A percentile compares a stretch with the other conserved stretches of the same genome.
phyloP scores from a whole-genome alignment of 2,113 vertebrate species.

The Oreocharis arfaki region DNA sequence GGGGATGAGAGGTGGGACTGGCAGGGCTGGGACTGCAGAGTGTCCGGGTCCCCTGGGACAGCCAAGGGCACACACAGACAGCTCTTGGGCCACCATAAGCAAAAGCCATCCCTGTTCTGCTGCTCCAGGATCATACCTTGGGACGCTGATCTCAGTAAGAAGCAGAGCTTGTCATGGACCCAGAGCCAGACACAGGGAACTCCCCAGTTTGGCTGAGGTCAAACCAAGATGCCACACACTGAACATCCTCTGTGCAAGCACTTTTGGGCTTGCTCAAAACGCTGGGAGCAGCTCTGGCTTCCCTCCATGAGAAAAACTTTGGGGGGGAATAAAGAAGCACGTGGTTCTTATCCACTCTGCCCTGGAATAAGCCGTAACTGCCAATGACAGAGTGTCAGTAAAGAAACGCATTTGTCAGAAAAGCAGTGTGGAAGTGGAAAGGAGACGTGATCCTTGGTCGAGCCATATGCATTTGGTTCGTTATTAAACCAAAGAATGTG shows the following conservation, averaged over 20 bases:
- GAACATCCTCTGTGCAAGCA: neutral
- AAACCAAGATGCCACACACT: neutral
- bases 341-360: neutral
- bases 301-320: neutral
- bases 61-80: neutral
- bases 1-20: accelerated
- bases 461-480: neutral
- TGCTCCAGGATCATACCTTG: neutral
- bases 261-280: neutral
- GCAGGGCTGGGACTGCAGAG: neutral
- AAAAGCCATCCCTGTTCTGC: neutral
- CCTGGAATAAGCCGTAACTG: neutral
- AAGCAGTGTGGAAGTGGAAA: neutral
- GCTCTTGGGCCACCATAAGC: neutral
- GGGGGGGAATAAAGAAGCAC: neutral
- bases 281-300: neutral
- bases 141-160: neutral
- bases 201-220: neutral
- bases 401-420: neutral
- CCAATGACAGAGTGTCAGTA: neutral
- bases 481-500: conserved; percentile 13
- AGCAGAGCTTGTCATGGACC: neutral
- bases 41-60: neutral
- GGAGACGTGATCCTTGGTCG: neutral
- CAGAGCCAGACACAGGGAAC: neutral